A percentile compares a stretch with the other conserved stretches of the same genome.
These are phyloP conservation scores for Hapalemur alaotrensis DNA, from an alignment of 2,797 vertebrate genomes.

Conservation along the genomic window DNA sequence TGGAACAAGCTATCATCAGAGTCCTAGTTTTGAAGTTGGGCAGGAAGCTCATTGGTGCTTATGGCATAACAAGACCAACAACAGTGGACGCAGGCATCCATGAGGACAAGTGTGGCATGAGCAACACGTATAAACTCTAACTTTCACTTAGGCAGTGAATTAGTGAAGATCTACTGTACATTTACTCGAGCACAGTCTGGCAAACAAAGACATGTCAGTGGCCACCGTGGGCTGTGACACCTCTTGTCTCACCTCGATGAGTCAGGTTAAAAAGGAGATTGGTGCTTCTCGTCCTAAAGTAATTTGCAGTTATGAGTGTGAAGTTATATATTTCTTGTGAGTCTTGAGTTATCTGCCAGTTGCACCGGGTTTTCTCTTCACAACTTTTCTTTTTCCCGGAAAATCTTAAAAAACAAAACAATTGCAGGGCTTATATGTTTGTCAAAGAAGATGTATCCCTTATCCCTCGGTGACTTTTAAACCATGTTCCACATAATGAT, in stretches of 20 bases:
- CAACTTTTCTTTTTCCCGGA: constrained; percentile 35
- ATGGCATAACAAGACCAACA: neutral
- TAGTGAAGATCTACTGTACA: neutral
- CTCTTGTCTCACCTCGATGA: constrained; percentile 79
- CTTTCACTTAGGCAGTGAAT: neutral
- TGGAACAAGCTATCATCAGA: neutral
- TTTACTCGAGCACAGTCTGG: neutral
- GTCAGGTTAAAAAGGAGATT: constrained; percentile 72
- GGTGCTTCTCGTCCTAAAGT: constrained; percentile 76
- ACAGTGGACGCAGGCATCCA: accelerated
- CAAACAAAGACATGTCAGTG: neutral
- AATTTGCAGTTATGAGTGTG: constrained; percentile 80
- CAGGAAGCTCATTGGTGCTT: neutral
- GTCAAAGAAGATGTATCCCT: neutral
- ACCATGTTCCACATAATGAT: neutral
- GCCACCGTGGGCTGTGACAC: neutral
- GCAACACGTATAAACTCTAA: neutral
- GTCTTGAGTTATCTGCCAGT: constrained; percentile 71
- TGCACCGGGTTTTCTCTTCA: constrained; percentile 19
- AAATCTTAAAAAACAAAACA: constrained; percentile 72
- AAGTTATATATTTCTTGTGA: constrained; percentile 78
- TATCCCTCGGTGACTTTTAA: neutral
- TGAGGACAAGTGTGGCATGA: neutral
- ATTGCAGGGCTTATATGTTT: neutral
- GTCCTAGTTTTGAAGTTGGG: neutral